Percentiles rank a stretch among this genome's conserved stretches.
Conservation (phyloP, 1,140 invertebrate genomes). For the Drosophila bifasciata region DNA sequence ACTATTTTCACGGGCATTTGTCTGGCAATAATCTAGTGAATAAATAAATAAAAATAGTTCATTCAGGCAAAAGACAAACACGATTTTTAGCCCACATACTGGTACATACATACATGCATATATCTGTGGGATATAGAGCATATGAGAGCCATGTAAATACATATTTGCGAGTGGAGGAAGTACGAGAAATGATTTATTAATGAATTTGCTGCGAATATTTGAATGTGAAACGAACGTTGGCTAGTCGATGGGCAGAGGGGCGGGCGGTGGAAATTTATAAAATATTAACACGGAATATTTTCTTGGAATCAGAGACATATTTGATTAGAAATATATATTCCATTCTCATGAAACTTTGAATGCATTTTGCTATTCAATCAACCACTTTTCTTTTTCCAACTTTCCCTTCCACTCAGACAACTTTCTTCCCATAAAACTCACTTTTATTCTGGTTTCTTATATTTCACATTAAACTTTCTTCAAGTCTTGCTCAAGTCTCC, state of each 20-base stretch:
- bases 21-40: slow-evolving; percentile 47
- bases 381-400: too few relatives aligned
- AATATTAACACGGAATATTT: too few relatives aligned
- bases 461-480: slow-evolving; percentile 10
- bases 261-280: not conserved
- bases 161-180: slow-evolving; percentile 26
- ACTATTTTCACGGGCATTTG: slow-evolving; percentile 37
- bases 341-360: too few relatives aligned
- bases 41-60: slow-evolving; percentile 67
- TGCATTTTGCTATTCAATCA: too few relatives aligned
- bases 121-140: not conserved
- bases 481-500: slow-evolving; percentile 5
- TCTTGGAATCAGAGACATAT: too few relatives aligned
- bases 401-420: too few relatives aligned
- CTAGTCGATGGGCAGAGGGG: slow-evolving; percentile 5
- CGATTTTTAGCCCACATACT: slow-evolving; percentile 38
- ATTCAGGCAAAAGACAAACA: slow-evolving; percentile 59
- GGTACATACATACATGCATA: not conserved
- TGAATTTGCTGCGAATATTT: slow-evolving; percentile 36
- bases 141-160: slow-evolving; percentile 23
- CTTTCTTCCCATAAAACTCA: slow-evolving; percentile 5
- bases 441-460: not conserved
- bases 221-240: slow-evolving; percentile 13
- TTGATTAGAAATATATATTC: too few relatives aligned
- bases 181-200: slow-evolving; percentile 50